Evolutionary conservation across 2,113 vertebrate species (phyloP).

Genomic region (Arvicanthis niloticus): DNA sequence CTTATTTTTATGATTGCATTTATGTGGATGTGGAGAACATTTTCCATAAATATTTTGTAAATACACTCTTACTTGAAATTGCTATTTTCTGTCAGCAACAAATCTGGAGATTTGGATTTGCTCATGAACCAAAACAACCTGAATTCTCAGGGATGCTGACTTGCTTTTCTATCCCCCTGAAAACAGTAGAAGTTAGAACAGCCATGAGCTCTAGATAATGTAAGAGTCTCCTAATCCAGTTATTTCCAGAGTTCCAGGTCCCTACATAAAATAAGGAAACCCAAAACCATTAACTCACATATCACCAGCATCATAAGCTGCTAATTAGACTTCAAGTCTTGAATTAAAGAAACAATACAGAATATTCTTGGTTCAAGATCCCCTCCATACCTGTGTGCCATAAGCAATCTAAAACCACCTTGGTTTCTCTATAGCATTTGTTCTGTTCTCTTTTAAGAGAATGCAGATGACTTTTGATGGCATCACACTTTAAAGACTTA

Average conservation of each 20-base stretch:
- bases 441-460: not conserved
- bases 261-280: not conserved
- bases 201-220: not conserved
- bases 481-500: not conserved
- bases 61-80: not conserved
- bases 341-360: not conserved
- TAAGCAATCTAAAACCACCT: not conserved
- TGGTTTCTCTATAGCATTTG: not conserved
- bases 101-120: not conserved
- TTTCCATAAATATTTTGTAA: not conserved
- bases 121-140: not conserved
- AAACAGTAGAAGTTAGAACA: not conserved
- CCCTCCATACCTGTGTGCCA: slow-evolving; percentile 32
- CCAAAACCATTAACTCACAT: not conserved
- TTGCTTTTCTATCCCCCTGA: not conserved
- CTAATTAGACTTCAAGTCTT: not conserved
- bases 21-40: not conserved
- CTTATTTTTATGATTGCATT: not conserved
- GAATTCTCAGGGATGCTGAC: not conserved
- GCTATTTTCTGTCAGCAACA: not conserved
- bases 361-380: not conserved
- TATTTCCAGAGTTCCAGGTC: too few species aligned
- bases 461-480: not conserved
- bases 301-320: not conserved
- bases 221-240: not conserved